These are phyloP conservation scores for Larimichthys polyactis DNA, from an alignment of 2,113 vertebrate genomes.

Conservation along the genomic window DNA sequence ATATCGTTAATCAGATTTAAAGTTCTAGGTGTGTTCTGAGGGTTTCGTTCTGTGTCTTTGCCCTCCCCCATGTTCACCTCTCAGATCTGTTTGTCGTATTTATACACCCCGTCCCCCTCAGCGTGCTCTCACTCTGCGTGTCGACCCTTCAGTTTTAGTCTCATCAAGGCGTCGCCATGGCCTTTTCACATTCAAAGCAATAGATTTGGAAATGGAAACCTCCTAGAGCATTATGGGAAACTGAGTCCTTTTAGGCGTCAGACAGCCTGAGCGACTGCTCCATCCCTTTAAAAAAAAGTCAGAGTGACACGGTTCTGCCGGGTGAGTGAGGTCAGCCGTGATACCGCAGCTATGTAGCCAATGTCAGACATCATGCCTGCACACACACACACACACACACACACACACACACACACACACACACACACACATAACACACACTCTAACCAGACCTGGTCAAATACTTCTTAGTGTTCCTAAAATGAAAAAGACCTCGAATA, in stretches of 20 bases:
- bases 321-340: slow-evolving; percentile 48
- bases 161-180: slow-evolving; percentile 43
- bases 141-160: slow-evolving; percentile 29
- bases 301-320: slow-evolving; percentile 37
- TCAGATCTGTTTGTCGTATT: slow-evolving; percentile 62
- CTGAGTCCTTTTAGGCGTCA: slow-evolving; percentile 27
- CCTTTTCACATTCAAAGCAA: slow-evolving; percentile 75
- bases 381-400: neutral
- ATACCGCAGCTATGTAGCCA: slow-evolving; percentile 66
- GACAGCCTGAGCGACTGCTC: slow-evolving; percentile 27
- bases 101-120: slow-evolving; percentile 38
- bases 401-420: slow-evolving; percentile 1
- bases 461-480: neutral
- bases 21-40: slow-evolving; percentile 70
- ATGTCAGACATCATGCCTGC: neutral
- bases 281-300: slow-evolving; percentile 74
- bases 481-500: neutral
- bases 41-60: slow-evolving; percentile 53
- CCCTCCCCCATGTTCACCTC: slow-evolving; percentile 36
- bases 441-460: slow-evolving; percentile 20
- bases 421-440: slow-evolving; percentile 18
- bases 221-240: slow-evolving; percentile 68
- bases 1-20: slow-evolving; percentile 70
- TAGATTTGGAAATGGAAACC: slow-evolving; percentile 65
- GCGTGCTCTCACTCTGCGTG: slow-evolving; percentile 45